Base-by-base conservation (phyloP, 2,113 vertebrate species). In the Tricholaema leucomelas region DNA sequence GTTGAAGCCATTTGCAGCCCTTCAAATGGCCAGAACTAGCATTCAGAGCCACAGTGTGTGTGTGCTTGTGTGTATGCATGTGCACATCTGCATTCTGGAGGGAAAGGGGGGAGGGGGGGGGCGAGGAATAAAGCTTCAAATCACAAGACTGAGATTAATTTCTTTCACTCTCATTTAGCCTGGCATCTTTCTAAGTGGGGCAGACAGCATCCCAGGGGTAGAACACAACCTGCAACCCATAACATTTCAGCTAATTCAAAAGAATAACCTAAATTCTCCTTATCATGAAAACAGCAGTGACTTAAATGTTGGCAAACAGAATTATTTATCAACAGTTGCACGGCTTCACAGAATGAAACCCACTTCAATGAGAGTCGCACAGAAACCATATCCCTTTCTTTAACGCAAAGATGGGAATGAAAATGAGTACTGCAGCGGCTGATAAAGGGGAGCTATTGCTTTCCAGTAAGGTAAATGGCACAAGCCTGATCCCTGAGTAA, bases 391-490 rank as follows among this genome's bases (percentile, higher is more conserved):
- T 58, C 18, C 66, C 4, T 90, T 95, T 91, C 67, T 83, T 93
- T 67, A 92, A 70, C 33, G 81, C 55, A 94, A 87, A 87, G 91
- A 95, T 87, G 75, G 75, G 78, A 92, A 94, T 95, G 85, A 94
- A 93, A 95, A 94, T 80, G 92, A 95, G 84, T 91, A 89, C 81
- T 93, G 93, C 91, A 91, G 67, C 33, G 71, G 33, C 78, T 91
- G 96, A 96, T 94, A 95, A 96, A 95, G 78, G 67, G 72, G 54
- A 93, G 48, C 42, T 92, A 92, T 74, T 91, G 75, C 95, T 85
- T 93, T 96, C 93, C 92, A 95, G 78, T 95, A 89, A 91, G 71
- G 93, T 92, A 93, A 95, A 94, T 87, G 90, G 71, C 90, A 92
- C 64, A 83, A 55, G 84, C 12, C 76, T 82, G 80, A 89, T 95